phyloP scores from a whole-genome alignment of 2,888 invertebrate genomes.

The Ennomos erosarius region DNA sequence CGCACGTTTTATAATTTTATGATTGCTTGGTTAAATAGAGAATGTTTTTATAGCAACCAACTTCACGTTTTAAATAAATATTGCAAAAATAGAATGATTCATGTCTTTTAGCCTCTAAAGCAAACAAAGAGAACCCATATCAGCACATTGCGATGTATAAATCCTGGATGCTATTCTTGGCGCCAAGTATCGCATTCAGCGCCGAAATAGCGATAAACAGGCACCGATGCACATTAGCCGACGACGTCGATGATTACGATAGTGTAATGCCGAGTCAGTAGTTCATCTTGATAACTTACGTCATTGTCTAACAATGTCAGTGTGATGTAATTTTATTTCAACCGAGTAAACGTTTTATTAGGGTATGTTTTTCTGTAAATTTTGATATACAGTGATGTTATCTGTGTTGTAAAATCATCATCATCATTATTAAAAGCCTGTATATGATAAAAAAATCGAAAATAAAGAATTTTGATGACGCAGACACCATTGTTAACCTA shows the following conservation, averaged over 20 bases:
- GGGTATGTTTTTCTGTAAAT: too few relatives aligned
- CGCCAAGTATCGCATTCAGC: slow-evolving; percentile 38
- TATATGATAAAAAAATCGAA: too few relatives aligned
- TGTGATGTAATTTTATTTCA: not conserved
- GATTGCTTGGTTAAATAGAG: too few relatives aligned
- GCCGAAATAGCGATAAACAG: slow-evolving; percentile 41
- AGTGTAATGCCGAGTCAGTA: slow-evolving; percentile 8
- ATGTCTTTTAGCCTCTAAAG: not conserved
- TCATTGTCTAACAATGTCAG: not conserved
- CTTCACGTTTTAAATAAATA: too few relatives aligned
- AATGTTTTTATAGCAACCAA: too few relatives aligned
- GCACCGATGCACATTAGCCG: slow-evolving; percentile 32
- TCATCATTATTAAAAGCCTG: too few relatives aligned
- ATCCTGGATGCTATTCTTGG: slow-evolving; percentile 22
- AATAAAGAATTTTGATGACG: too few relatives aligned
- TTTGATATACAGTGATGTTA: too few relatives aligned
- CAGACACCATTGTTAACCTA: too few relatives aligned
- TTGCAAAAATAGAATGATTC: not conserved
- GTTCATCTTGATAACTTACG: not conserved
- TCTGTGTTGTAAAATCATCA: too few relatives aligned
- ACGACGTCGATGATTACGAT: slow-evolving; percentile 32
- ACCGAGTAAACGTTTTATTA: too few relatives aligned
- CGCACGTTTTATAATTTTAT: too few relatives aligned
- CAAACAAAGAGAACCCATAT: slow-evolving; percentile 9
- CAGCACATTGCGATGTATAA: slow-evolving; percentile 33